Evolutionary conservation across 2,113 vertebrate genomes (phyloP).

Genomic region (Phocoena sinus): DNA sequence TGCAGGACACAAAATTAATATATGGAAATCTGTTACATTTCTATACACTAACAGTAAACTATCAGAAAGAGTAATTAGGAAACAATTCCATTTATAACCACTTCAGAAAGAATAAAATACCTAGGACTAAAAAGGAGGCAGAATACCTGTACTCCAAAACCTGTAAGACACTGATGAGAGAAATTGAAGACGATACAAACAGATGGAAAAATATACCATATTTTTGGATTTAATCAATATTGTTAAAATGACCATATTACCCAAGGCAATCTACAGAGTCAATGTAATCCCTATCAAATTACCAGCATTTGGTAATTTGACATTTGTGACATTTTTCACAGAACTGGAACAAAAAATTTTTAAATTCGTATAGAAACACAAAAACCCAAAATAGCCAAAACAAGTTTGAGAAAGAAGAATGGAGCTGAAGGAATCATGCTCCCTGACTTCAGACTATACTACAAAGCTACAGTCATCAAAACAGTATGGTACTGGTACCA

Average conservation of each 20-base stretch:
- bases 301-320: background rate
- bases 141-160: background rate
- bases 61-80: background rate
- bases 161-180: background rate
- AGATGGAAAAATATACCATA: background rate
- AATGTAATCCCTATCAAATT: background rate
- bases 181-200: background rate
- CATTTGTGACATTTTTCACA: background rate
- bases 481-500: background rate
- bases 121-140: background rate
- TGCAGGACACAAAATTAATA: background rate
- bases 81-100: background rate
- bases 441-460: background rate
- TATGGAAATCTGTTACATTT: background rate
- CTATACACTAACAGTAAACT: background rate
- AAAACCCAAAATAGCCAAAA: background rate
- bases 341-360: background rate
- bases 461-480: background rate
- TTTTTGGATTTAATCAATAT: background rate
- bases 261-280: background rate
- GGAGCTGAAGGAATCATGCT: background rate
- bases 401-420: background rate
- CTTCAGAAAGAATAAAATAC: background rate
- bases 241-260: background rate
- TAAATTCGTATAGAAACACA: background rate